Evolutionary conservation across 2,888 invertebrate species (phyloP).

Genomic region (Apeira syringaria): DNA sequence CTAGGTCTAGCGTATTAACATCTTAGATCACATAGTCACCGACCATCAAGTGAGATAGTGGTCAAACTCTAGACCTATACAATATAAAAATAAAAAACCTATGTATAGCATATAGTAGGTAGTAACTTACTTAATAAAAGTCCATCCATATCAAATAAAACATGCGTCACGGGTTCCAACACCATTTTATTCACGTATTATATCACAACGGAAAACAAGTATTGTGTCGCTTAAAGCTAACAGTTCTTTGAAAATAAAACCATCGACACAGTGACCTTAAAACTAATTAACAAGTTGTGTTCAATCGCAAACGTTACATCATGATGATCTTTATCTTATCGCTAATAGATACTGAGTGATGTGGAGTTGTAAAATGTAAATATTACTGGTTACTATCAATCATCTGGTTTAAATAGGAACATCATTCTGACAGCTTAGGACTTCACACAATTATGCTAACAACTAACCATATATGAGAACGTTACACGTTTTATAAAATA

Average conservation of each 20-base stretch:
- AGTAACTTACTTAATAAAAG: slow-evolving; percentile 65
- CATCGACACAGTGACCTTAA: background rate
- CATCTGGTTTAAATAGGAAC: background rate
- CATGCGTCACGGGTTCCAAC: slow-evolving; percentile 55
- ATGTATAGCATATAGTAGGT: no score
- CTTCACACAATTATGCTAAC: no score
- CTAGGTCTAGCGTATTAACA: no score
- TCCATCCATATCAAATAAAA: slow-evolving; percentile 78
- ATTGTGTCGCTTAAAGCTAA: background rate
- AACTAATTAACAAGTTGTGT: slow-evolving; percentile 12
- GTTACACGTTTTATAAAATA: no score
- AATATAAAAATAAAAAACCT: no score
- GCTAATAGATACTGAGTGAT: background rate
- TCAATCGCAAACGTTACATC: slow-evolving; percentile 23
- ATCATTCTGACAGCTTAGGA: background rate
- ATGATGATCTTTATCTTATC: slow-evolving; percentile 35
- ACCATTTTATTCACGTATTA: slow-evolving; percentile 43
- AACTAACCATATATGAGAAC: no score
- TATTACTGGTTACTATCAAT: background rate
- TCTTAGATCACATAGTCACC: no score
- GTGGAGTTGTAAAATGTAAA: background rate
- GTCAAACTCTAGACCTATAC: no score
- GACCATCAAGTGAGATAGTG: no score
- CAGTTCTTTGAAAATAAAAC: background rate
- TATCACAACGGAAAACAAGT: slow-evolving; percentile 6